Evolutionary conservation across 2,888 invertebrate genomes (phyloP).

Genomic region (Linyphia triangularis): DNA sequence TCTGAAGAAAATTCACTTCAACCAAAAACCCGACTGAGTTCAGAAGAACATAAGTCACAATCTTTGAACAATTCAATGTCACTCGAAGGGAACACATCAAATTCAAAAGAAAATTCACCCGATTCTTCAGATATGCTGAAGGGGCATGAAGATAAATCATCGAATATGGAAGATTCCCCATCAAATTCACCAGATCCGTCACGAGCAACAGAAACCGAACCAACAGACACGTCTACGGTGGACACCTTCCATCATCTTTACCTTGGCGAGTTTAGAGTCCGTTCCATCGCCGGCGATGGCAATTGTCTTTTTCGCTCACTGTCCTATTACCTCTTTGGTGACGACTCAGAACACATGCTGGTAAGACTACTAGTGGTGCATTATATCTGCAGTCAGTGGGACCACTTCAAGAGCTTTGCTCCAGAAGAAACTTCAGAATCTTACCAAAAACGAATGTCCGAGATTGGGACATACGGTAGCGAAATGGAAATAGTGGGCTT

Average conservation of each 20-base stretch:
- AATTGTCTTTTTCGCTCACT: constrained; percentile 35
- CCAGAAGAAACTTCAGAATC: neutral
- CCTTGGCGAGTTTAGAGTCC: neutral
- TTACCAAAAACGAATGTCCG: neutral
- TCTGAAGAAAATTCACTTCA: too few species aligned
- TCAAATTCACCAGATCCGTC: too few species aligned
- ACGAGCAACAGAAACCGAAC: neutral
- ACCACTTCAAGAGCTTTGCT: neutral
- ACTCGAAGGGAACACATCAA: too few species aligned
- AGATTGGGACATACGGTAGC: neutral
- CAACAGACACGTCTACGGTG: neutral
- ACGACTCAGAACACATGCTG: neutral
- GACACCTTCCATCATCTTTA: neutral
- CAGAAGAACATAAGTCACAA: too few species aligned
- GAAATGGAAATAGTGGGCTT: constrained; percentile 25
- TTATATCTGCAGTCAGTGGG: neutral
- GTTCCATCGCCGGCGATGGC: constrained; percentile 8
- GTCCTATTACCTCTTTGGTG: constrained; percentile 12
- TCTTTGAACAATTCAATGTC: too few species aligned
- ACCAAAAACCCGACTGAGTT: too few species aligned
- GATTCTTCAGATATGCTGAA: too few species aligned
- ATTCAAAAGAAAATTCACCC: too few species aligned
- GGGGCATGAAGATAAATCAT: too few species aligned
- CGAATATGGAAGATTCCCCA: too few species aligned
- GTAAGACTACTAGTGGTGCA: neutral